Conservation (phyloP, 2,888 invertebrate genomes). For the Rotaria socialis region DNA sequence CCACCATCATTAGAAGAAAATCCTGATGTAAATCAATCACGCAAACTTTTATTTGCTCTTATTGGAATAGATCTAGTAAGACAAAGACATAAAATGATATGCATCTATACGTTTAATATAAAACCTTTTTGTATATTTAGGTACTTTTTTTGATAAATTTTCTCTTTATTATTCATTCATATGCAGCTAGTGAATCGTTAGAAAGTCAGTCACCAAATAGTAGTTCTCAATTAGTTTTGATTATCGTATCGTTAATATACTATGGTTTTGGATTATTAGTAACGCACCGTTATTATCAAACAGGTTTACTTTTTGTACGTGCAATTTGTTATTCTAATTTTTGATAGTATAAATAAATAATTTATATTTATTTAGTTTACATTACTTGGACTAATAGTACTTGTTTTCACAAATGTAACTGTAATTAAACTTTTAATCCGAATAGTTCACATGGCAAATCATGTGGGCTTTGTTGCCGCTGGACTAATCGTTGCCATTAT, state of each 20-base stretch:
- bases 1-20: neutral
- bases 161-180: neutral
- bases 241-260: neutral
- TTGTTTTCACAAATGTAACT: neutral
- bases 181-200: conserved; percentile 9
- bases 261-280: neutral
- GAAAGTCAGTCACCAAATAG: neutral
- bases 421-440: neutral
- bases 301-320: neutral
- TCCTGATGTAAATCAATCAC: neutral
- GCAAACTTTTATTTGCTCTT: neutral
- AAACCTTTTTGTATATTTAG: neutral
- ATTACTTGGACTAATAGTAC: neutral
- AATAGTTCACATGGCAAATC: neutral
- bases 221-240: neutral
- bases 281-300: neutral
- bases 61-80: neutral
- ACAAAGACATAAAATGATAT: neutral
- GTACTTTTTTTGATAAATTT: neutral
- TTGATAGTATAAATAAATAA: neutral
- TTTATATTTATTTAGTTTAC: neutral
- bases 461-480: neutral
- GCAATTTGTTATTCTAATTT: neutral
- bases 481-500: neutral
- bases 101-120: neutral